Conservation (phyloP, 1,140 invertebrate genomes). For the Brachionus plicatilis region DNA sequence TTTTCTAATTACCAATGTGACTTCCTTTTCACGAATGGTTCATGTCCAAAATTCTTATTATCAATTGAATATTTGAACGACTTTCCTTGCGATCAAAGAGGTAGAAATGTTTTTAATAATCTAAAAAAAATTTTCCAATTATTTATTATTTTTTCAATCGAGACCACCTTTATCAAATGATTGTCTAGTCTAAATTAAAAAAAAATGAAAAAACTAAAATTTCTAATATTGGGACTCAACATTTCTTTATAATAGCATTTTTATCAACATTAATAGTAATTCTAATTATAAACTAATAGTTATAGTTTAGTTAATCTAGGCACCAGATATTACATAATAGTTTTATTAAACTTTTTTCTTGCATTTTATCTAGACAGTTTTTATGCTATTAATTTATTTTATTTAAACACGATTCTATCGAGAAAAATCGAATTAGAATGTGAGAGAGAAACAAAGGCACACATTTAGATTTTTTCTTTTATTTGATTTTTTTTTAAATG, state of each 20-base stretch:
- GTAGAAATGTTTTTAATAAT: not conserved
- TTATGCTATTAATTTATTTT: constrained; percentile 30
- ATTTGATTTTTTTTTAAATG: not conserved
- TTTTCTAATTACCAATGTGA: not conserved
- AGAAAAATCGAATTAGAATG: constrained; percentile 20
- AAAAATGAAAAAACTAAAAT: not conserved
- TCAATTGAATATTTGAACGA: not conserved
- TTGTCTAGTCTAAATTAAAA: not conserved
- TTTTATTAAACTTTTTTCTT: not conserved
- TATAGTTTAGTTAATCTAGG: constrained; percentile 3
- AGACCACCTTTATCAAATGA: not conserved
- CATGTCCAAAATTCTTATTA: not conserved
- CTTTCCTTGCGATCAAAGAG: not conserved
- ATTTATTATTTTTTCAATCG: too few relatives aligned
- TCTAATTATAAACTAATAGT: constrained; percentile 18
- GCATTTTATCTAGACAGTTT: constrained; percentile 33
- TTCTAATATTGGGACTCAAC: not conserved
- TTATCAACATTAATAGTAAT: constrained; percentile 8
- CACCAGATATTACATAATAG: not conserved
- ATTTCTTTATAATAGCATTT: not conserved
- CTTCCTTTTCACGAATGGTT: not conserved
- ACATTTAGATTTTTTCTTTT: not conserved
- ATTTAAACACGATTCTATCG: constrained; percentile 23
- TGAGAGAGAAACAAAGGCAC: constrained; percentile 17
- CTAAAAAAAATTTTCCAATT: not conserved